These are phyloP conservation scores for Amphibalanus amphitrite DNA, from an alignment of 1,140 invertebrate genomes.

Conservation along the genomic window DNA sequence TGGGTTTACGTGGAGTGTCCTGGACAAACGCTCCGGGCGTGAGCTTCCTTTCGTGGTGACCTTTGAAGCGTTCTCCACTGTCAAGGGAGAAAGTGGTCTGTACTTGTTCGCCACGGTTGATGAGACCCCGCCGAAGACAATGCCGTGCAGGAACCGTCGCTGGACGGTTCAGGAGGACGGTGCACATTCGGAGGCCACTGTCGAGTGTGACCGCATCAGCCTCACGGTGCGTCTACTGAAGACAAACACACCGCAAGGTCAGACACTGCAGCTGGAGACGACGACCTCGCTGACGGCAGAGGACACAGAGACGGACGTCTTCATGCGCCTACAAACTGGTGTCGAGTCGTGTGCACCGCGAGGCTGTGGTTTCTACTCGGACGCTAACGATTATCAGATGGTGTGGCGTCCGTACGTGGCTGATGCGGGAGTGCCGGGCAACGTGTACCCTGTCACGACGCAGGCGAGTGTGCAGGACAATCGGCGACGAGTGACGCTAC, in stretches of 20 bases:
- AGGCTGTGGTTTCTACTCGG: slow-evolving; percentile 57
- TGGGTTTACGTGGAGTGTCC: not conserved
- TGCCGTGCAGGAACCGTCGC: slow-evolving; percentile 11
- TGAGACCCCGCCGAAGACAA: slow-evolving; percentile 4
- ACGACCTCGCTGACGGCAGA: slow-evolving; percentile 47
- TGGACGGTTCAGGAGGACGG: slow-evolving; percentile 52
- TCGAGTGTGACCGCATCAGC: slow-evolving; percentile 54
- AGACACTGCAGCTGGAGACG: slow-evolving; percentile 58
- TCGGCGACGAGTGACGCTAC: slow-evolving; percentile 42
- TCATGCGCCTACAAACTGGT: slow-evolving; percentile 75
- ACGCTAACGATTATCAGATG: slow-evolving; percentile 89
- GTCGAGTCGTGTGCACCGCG: slow-evolving; percentile 35
- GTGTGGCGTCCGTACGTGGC: slow-evolving; percentile 54
- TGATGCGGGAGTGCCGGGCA: slow-evolving; percentile 62
- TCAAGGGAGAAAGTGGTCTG: not conserved
- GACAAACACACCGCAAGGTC: slow-evolving; percentile 36
- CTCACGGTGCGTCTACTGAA: slow-evolving; percentile 58
- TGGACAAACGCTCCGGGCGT: not conserved
- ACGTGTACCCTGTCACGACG: slow-evolving; percentile 72
- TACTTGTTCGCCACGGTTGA: slow-evolving; percentile 6
- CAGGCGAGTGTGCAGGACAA: slow-evolving; percentile 57
- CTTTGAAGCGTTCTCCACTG: not conserved
- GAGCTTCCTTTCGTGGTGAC: not conserved
- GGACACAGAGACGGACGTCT: slow-evolving; percentile 74
- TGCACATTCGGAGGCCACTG: slow-evolving; percentile 60